A percentile compares a stretch with the other conserved stretches of the same genome.
Conservation (phyloP, 2,888 invertebrate species). For the Lasioglossum lativentre region DNA sequence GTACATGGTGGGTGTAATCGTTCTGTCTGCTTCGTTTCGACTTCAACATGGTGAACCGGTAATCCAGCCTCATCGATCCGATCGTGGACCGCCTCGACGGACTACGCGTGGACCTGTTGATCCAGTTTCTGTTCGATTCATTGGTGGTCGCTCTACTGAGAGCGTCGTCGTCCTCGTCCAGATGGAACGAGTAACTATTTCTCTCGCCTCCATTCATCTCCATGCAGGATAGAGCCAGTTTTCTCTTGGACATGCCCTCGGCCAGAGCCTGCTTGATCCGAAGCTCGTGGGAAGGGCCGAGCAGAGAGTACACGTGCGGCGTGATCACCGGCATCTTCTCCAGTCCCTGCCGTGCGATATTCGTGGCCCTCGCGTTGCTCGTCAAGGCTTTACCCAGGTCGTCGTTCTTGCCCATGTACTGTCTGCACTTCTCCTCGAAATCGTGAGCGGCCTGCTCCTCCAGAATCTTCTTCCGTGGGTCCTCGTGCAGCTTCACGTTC, state of each 20-base stretch:
- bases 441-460: slow-evolving; percentile 63
- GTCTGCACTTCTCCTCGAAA: slow-evolving; percentile 62
- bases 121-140: slow-evolving; percentile 41
- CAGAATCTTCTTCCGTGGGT: slow-evolving; percentile 40
- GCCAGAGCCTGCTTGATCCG: slow-evolving; percentile 65
- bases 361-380: slow-evolving; percentile 47
- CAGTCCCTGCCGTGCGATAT: slow-evolving; percentile 45
- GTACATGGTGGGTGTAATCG: neutral
- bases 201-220: slow-evolving; percentile 47
- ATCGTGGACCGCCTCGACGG: slow-evolving; percentile 39
- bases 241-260: slow-evolving; percentile 46
- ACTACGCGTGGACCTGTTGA: slow-evolving; percentile 28
- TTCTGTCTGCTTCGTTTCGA: slow-evolving; percentile 19
- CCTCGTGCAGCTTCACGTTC: slow-evolving; percentile 53
- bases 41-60: slow-evolving; percentile 51
- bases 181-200: slow-evolving; percentile 52
- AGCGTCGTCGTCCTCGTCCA: slow-evolving; percentile 57
- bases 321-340: slow-evolving; percentile 61
- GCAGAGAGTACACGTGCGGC: slow-evolving; percentile 68
- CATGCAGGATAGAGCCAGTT: slow-evolving; percentile 20
- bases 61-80: slow-evolving; percentile 42
- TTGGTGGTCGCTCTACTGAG: slow-evolving; percentile 31
- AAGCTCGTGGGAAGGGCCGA: slow-evolving; percentile 71
- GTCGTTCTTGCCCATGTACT: slow-evolving; percentile 61
- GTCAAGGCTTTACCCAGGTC: slow-evolving; percentile 54